These are phyloP conservation scores for Hemicentrotus pulcherrimus DNA, from an alignment of 35 echinoderm and acorn worm genomes.

Conservation along the genomic window DNA sequence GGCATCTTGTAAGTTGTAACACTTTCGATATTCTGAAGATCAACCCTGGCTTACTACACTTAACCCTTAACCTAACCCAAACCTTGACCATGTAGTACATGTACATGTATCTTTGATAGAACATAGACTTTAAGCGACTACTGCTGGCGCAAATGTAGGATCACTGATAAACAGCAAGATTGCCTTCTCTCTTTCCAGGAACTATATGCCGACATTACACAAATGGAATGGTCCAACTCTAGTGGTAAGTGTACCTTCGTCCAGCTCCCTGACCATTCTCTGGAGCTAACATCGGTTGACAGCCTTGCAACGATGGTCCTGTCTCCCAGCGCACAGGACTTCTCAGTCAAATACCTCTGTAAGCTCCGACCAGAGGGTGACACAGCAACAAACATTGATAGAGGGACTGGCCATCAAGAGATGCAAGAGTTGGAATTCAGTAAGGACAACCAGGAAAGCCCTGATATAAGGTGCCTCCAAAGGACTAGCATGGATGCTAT, in stretches of 20 bases:
- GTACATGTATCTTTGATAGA: not conserved
- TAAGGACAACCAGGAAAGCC: not conserved
- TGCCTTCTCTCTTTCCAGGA: not conserved
- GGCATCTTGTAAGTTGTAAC: too few relatives aligned
- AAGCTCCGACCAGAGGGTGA: slow-evolving; percentile 27
- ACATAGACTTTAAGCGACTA: not conserved
- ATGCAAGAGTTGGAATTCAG: not conserved
- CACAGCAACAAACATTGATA: not conserved
- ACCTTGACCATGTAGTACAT: not conserved
- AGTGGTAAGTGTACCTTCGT: not conserved
- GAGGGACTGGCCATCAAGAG: not conserved
- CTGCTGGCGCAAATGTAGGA: not conserved
- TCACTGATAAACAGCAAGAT: not conserved
- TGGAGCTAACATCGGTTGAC: slow-evolving; percentile 46
- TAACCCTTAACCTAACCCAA: too few relatives aligned
- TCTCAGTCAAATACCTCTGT: slow-evolving; percentile 48
- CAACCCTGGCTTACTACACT: too few relatives aligned
- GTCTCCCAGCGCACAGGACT: slow-evolving; percentile 29
- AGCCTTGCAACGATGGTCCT: slow-evolving; percentile 26
- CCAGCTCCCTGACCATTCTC: slow-evolving; percentile 24
- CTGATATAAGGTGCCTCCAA: not conserved
- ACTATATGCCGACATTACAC: slow-evolving; percentile 34
- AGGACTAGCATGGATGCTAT: not conserved
- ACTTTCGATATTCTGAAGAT: too few relatives aligned
- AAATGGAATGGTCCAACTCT: slow-evolving; percentile 27